A percentile compares a stretch with the other conserved stretches of the same genome.
phyloP scores from a whole-genome alignment of 23 tunicate genomes.

The Aplidium turbinatum region DNA sequence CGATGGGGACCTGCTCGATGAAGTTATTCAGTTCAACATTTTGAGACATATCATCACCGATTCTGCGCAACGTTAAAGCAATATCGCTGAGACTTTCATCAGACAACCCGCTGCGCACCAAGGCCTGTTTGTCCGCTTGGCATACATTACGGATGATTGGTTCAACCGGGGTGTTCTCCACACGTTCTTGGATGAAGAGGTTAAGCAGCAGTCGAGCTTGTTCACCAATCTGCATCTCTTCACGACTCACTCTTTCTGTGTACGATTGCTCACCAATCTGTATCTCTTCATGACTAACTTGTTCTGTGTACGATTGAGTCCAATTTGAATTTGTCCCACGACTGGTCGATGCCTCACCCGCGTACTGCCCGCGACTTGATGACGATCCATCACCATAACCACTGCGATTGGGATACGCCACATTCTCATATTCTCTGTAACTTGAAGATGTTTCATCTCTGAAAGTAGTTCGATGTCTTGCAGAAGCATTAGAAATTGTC shows the following conservation, averaged over 20 bases:
- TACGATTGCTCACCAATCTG: conserved; percentile 44
- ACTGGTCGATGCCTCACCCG: no score
- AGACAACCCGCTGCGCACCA: conserved; percentile 23
- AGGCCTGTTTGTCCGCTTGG: conserved; percentile 30
- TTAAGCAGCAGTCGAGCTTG: conserved; percentile 42
- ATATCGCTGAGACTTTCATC: conserved; percentile 63
- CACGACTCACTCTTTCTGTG: conserved; percentile 18
- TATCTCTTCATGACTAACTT: conserved; percentile 27
- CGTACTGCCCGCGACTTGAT: no score
- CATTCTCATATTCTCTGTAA: no score
- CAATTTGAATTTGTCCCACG: no score
- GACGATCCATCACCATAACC: no score
- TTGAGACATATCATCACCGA: conserved; percentile 67
- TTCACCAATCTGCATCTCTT: conserved; percentile 36
- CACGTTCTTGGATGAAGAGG: conserved; percentile 55
- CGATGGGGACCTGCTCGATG: conserved; percentile 65
- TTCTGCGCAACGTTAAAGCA: conserved; percentile 48
- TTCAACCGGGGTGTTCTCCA: conserved; percentile 38
- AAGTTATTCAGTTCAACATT: conserved; percentile 54
- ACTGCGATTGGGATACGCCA: no score
- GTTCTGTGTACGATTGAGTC: conserved; percentile 40
- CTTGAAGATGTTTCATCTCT: no score
- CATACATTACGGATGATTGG: conserved; percentile 42
- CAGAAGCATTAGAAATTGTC: no score
- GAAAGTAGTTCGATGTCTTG: no score